Conservation (phyloP, 2,797 vertebrate genomes). For the Syngnathus rostellatus region DNA sequence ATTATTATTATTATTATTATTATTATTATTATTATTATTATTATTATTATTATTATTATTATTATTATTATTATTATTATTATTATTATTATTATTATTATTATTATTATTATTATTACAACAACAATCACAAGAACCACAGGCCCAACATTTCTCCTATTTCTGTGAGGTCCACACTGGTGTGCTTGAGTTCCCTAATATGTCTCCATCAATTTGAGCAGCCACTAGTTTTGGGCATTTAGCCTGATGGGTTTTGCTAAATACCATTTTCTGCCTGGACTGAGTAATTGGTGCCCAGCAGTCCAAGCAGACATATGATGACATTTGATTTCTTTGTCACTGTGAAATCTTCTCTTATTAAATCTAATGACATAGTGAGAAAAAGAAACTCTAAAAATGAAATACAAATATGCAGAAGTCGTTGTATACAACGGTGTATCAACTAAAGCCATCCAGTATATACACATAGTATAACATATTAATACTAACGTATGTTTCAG, state of each 20-base stretch:
- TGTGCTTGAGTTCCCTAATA: background rate
- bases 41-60: too few species aligned
- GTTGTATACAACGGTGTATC: background rate
- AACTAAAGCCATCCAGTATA: background rate
- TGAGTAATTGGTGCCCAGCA: constrained; percentile 17
- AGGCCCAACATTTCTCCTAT: background rate
- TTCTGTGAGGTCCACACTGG: background rate
- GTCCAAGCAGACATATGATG: background rate
- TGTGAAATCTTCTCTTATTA: background rate
- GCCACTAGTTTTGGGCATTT: constrained; percentile 13
- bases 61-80: background rate
- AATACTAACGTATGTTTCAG: too few species aligned
- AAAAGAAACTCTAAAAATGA: background rate
- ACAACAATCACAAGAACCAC: background rate
- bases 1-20: too few species aligned
- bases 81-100: background rate
- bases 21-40: too few species aligned
- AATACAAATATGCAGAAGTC: background rate
- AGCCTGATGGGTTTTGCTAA: constrained; percentile 21
- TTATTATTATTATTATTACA: background rate
- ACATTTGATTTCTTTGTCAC: constrained; percentile 18
- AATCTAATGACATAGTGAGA: background rate
- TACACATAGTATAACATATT: too few species aligned
- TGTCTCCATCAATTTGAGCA: constrained; percentile 11
- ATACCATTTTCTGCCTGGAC: constrained; percentile 35